A percentile compares a stretch with the other conserved stretches of the same genome.
phyloP scores from a whole-genome alignment of 2,888 invertebrate species.

The Tortrix viridana region DNA sequence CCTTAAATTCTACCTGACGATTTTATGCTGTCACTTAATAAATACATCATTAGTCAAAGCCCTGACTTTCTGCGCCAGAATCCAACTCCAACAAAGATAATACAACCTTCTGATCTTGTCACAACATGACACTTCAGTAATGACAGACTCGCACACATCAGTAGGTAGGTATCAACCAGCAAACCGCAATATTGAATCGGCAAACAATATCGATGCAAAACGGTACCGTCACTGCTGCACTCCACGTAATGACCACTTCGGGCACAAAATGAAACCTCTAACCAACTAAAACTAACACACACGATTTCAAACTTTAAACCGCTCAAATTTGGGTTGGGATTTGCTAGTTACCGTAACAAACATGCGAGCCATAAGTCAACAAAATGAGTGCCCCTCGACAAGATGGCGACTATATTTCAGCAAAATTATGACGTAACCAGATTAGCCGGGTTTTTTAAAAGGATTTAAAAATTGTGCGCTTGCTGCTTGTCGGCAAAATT shows the following conservation, averaged over 20 bases:
- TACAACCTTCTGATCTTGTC: not conserved
- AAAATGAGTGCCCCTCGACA: constrained; percentile 60
- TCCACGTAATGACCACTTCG: constrained; percentile 33
- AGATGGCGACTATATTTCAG: constrained; percentile 62
- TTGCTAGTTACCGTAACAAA: constrained; percentile 6
- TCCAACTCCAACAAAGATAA: too few species aligned
- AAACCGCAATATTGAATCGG: constrained; percentile 20
- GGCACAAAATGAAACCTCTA: constrained; percentile 30
- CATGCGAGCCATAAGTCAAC: constrained; percentile 52
- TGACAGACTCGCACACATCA: not conserved
- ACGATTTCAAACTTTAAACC: constrained; percentile 2
- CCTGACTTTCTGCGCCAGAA: too few species aligned
- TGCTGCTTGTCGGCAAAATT: not conserved
- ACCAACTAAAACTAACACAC: not conserved
- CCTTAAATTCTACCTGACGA: too few species aligned
- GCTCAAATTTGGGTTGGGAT: not conserved
- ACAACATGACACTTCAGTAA: not conserved
- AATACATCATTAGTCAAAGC: too few species aligned
- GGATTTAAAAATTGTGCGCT: constrained; percentile 18
- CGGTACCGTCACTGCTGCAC: constrained; percentile 23
- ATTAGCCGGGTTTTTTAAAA: constrained; percentile 48
- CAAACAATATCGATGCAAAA: constrained; percentile 30
- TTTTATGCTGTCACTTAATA: too few species aligned
- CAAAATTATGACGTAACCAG: constrained; percentile 60
- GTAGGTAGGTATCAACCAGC: constrained; percentile 1